phyloP scores from a whole-genome alignment of 35 echinoderm and acorn worm species.

The Diadema setosum region DNA sequence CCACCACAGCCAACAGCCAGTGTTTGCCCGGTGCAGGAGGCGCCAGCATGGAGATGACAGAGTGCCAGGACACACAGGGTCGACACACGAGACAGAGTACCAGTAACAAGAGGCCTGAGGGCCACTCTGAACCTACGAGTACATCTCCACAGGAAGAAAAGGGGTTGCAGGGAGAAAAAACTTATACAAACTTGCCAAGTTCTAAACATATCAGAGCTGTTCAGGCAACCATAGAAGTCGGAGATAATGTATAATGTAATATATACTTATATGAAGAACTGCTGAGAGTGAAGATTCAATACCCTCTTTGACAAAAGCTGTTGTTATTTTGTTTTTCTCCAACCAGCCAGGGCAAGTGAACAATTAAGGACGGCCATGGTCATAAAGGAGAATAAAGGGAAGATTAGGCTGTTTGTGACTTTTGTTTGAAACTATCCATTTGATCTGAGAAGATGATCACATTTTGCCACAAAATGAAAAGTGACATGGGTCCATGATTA shows the following conservation, averaged over 20 bases:
- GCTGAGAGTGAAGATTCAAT: no score
- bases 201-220: not conserved
- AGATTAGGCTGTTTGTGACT: no score
- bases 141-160: not conserved
- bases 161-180: not conserved
- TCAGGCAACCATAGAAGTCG: not conserved
- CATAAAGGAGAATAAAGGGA: no score
- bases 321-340: no score
- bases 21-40: not conserved
- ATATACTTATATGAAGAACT: no score
- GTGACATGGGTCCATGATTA: no score
- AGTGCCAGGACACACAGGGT: not conserved
- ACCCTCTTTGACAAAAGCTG: no score
- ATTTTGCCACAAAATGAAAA: no score
- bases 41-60: not conserved
- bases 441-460: no score
- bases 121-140: not conserved
- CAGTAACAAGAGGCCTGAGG: not conserved
- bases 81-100: not conserved
- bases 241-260: not conserved
- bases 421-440: no score
- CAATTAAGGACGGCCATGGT: no score
- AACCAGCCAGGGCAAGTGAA: no score
- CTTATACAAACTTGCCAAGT: not conserved
- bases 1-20: not conserved